Evolutionary conservation across 2,797 vertebrate genomes (phyloP).

Genomic region (Saxicola maurus): DNA sequence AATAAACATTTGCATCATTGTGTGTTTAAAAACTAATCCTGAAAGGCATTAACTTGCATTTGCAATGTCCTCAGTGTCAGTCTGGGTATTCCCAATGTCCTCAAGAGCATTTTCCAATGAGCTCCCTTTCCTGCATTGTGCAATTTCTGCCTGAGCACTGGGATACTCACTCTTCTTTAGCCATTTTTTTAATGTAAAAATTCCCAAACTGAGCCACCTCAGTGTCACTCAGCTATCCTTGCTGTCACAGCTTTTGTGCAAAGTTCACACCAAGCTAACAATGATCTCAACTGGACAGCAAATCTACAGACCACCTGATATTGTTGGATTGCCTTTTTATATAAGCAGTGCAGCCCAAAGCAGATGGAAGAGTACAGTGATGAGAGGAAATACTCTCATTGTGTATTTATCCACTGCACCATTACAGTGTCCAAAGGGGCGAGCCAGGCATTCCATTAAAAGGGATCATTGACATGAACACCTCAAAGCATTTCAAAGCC

Average conservation of each 20-base stretch:
- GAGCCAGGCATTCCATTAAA: background rate
- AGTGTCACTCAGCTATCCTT: background rate
- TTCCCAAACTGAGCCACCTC: background rate
- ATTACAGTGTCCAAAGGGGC: background rate
- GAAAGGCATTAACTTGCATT: slow-evolving; percentile 27
- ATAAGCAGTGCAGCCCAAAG: background rate
- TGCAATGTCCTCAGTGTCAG: background rate
- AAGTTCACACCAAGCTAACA: background rate
- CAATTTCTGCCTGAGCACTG: background rate
- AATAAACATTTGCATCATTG: slow-evolving; percentile 37
- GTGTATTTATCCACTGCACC: background rate
- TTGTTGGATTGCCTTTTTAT: background rate
- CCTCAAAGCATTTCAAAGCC: background rate
- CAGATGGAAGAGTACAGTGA: background rate
- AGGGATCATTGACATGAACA: background rate
- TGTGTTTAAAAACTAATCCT: slow-evolving; percentile 52
- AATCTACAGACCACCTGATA: background rate
- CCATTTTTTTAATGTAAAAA: background rate
- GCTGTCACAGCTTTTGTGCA: background rate
- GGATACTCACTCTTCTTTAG: background rate
- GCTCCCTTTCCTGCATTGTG: background rate
- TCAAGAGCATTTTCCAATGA: background rate
- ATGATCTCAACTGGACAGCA: background rate
- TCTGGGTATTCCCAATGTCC: background rate
- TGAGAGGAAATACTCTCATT: background rate